Evolutionary conservation across 2,113 vertebrate species (phyloP).

Genomic region (Cyprinodon brontotheroides): DNA sequence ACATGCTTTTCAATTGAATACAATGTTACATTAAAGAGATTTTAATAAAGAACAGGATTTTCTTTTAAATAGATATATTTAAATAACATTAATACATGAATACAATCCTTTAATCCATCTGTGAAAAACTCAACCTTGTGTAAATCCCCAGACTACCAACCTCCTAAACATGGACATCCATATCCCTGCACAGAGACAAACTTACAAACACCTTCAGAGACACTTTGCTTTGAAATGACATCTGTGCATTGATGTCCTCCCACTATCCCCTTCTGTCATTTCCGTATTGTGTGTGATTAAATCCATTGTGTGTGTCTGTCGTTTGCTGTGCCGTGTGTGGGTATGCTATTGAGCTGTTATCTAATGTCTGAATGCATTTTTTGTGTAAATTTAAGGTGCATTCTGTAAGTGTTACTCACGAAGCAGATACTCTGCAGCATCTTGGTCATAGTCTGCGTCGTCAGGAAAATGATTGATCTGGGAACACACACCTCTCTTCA

Average conservation of each 20-base stretch:
- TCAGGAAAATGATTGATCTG: conserved; percentile 96
- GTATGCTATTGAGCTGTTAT: conserved; percentile 11
- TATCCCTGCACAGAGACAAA: conserved; percentile 25
- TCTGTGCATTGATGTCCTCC: conserved; percentile 67
- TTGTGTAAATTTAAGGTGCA: conserved; percentile 3
- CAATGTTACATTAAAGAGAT: too few relatives aligned
- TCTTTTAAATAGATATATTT: conserved; percentile 25
- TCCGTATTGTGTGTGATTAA: conserved; percentile 34
- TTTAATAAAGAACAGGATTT: neutral
- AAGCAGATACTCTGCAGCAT: conserved; percentile 92
- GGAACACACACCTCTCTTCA: conserved; percentile 90
- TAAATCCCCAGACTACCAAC: conserved; percentile 64
- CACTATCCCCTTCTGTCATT: conserved; percentile 68
- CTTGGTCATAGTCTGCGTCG: conserved; percentile 93
- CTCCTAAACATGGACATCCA: conserved; percentile 57
- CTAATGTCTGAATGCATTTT: conserved; percentile 21
- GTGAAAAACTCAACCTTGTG: conserved; percentile 41
- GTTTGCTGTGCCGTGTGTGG: conserved; percentile 9
- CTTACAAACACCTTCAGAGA: conserved; percentile 47
- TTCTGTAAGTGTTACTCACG: conserved; percentile 75
- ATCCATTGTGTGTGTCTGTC: conserved; percentile 8
- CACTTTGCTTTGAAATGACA: conserved; percentile 59
- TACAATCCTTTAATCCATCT: conserved; percentile 39
- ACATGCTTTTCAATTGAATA: too few relatives aligned
- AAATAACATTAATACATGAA: too few relatives aligned